Conservation (phyloP, 2,797 vertebrate species). For the Eleutherodactylus coqui region DNA sequence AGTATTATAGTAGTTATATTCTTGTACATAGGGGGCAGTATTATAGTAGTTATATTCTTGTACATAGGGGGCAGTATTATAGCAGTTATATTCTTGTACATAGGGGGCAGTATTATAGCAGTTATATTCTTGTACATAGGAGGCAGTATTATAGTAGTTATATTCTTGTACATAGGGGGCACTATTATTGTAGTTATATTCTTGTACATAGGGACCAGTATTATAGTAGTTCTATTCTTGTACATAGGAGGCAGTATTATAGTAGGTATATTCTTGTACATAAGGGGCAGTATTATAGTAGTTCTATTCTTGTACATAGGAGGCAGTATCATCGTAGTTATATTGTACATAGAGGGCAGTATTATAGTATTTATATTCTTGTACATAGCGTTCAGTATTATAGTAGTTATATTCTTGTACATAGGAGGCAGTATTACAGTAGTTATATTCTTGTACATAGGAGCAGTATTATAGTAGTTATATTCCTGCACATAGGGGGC, state of each 20-base stretch:
- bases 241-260: background rate
- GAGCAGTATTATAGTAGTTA: background rate
- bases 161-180: background rate
- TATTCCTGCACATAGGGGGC: background rate
- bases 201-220: background rate
- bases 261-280: no score
- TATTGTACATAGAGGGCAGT: background rate
- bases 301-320: no score
- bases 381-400: background rate
- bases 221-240: conserved; percentile 9
- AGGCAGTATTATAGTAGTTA: background rate
- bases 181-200: conserved; percentile 6
- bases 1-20: conserved; percentile 2
- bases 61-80: background rate
- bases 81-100: background rate
- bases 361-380: background rate
- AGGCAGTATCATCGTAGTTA: no score
- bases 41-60: conserved; percentile 2
- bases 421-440: background rate
- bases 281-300: no score
- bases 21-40: background rate
- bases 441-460: conserved; percentile 8
- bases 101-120: background rate
- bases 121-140: conserved; percentile 1
- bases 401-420: conserved; percentile 4